Evolutionary conservation across 2,888 invertebrate species (phyloP).

Genomic region (Cephus sareptanus): DNA sequence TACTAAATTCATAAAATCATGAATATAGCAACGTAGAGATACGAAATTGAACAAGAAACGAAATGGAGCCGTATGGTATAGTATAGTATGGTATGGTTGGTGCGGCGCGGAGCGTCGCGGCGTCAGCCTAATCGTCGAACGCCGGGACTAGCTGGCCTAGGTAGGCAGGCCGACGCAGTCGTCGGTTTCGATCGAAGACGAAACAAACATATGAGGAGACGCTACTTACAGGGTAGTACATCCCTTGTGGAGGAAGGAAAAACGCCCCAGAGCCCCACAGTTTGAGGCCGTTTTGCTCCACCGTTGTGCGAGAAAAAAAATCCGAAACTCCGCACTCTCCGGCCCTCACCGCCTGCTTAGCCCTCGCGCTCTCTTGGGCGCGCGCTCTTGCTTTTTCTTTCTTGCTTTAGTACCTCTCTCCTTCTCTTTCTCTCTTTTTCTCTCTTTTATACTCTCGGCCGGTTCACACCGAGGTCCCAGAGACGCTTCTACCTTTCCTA

Average conservation of each 20-base stretch:
- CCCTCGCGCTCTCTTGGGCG: slow-evolving; percentile 14
- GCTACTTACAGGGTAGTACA: slow-evolving; percentile 93
- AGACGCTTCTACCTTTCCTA: slow-evolving; percentile 9
- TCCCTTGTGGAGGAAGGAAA: slow-evolving; percentile 96
- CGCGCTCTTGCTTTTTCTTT: slow-evolving; percentile 14
- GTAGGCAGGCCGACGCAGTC: slow-evolving; percentile 11
- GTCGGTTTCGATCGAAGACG: slow-evolving; percentile 7
- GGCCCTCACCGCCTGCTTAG: slow-evolving; percentile 24
- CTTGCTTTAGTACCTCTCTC: slow-evolving; percentile 3
- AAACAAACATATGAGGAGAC: too few relatives aligned
- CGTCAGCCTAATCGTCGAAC: slow-evolving; percentile 1
- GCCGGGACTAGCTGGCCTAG: slow-evolving; percentile 15
- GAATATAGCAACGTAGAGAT: too few relatives aligned
- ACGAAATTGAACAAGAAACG: too few relatives aligned
- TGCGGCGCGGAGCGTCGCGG: slow-evolving; percentile 7
- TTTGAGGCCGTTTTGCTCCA: slow-evolving; percentile 83
- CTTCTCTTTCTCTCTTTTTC: slow-evolving; percentile 13
- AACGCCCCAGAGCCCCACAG: slow-evolving; percentile 97
- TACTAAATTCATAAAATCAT: too few relatives aligned
- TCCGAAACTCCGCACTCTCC: slow-evolving; percentile 45
- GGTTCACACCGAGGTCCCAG: slow-evolving; percentile 8
- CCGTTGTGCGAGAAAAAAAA: slow-evolving; percentile 57
- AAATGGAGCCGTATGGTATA: too few relatives aligned
- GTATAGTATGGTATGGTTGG: neutral
- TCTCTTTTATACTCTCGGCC: slow-evolving; percentile 14